phyloP scores from a whole-genome alignment of 2,888 invertebrate species.

The Homarus gammarus region DNA sequence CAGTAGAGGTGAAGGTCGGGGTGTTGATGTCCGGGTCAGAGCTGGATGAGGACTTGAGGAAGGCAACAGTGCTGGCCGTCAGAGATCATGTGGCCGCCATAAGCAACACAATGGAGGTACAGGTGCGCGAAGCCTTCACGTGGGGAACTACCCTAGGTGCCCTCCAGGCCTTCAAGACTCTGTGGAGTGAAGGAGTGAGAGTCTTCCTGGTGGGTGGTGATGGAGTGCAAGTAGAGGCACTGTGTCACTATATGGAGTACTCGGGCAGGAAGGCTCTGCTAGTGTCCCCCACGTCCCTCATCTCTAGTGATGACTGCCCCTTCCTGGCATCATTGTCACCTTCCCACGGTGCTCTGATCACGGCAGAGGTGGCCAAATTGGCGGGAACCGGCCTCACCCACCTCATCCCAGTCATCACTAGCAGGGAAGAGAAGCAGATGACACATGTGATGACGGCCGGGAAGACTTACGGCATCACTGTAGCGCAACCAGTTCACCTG shows the following conservation, averaged over 20 bases:
- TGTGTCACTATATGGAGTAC: conserved; percentile 38
- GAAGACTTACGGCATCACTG: neutral
- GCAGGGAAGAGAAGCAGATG: neutral
- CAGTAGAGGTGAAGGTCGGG: neutral
- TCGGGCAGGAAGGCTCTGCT: conserved; percentile 8
- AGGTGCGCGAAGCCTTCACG: neutral
- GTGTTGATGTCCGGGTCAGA: conserved; percentile 20
- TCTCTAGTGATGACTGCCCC: neutral
- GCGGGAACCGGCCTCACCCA: conserved; percentile 1
- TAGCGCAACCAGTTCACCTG: conserved; percentile 22
- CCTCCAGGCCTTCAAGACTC: conserved; percentile 23
- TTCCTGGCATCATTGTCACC: conserved; percentile 33
- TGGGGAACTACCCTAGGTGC: neutral
- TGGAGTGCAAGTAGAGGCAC: neutral
- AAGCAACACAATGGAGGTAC: neutral
- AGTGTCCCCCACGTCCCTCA: conserved; percentile 30
- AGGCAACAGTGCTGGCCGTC: conserved; percentile 5
- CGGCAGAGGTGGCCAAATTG: conserved; percentile 18
- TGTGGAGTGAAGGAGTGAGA: conserved; percentile 50
- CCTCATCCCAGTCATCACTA: conserved; percentile 28
- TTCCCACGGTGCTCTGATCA: conserved; percentile 21
- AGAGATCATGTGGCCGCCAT: neutral
- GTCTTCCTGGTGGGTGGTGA: conserved; percentile 41
- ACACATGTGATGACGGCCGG: conserved; percentile 3
- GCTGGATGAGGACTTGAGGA: conserved; percentile 31